Evolutionary conservation across 2,888 invertebrate genomes (phyloP), one percentile per base, ranked within the genome.

Genomic region (Tineola bisselliella): DNA sequence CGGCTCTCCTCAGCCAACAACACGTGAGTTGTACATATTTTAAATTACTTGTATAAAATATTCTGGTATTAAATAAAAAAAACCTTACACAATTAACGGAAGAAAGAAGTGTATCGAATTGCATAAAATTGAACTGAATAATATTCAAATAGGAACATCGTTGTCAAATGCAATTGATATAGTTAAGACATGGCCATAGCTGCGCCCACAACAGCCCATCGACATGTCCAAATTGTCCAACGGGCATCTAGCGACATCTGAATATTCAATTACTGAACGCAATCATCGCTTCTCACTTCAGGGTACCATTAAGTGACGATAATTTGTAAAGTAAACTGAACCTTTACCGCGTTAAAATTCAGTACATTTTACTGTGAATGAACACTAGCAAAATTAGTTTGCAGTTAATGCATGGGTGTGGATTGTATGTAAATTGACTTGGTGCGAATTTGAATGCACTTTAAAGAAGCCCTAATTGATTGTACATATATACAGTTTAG

Each of bases 1-100:
- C 88, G 90, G 79, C 87, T 89, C 72, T 88, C 89, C 79, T 88
- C 89, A 84, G 84, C 83, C 73, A 82, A 81, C 77, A 84, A 89
- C 87, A 89, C 89, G 90, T 88, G 74, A 89, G 89, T 84, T 25
- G 25, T 25, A 25, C 25, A 25, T 25, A 25, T 25, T 25, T 25
- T 25, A 25, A 25, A 25, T 25, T 25, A 25, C 6, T 4, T 6
- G 4, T 25, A 25, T 6, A 25, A 25, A 25, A 25, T 25, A 25
- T 25, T 25, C 6, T 6, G 4, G 25, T n/a, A 25, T 2, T 4
- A 25, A 25, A 25, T 25, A 44, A 44, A 8, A 13, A 44, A 44
- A 44, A n/a, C 13, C 44, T 44, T 13, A 13, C 8, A 5, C 44
- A 44, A 44, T 44, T 44, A 12, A 44, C 8, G 44, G 38, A n/a